Base-by-base conservation (phyloP, 2,113 vertebrate species). In the Meleagris gallopavo region DNA sequence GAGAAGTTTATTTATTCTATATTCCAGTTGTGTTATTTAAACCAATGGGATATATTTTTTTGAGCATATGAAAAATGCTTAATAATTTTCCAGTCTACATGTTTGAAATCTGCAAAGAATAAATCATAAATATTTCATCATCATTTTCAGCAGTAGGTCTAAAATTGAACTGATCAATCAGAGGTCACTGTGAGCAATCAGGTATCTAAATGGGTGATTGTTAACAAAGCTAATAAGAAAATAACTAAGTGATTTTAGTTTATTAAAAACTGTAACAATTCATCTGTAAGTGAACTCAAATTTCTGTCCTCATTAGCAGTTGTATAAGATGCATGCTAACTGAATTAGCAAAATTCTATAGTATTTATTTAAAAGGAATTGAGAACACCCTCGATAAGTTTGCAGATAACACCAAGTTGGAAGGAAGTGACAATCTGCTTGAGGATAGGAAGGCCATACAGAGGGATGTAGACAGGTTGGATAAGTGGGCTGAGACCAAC, bases 1-100 rank as follows among this genome's bases (percentile, higher is more conserved):
- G 27, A 61, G 24, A 81, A 71, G 6, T 74, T 30, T 61, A 81
- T 2, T 14, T 77, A 24, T 16, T 34, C 38, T n/a, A 14, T 69
- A 60, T 34, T 80, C 21, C 48, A 46, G 3, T 10, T 54, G 32
- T 41, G 11, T 43, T 91, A 36, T 54, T 91, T n/a, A 58, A 87
- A 67, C 18, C 18, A 70, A 46, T 0, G 0, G 10, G 40, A 36
- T 24, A 69, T 24, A 61, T 24, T 52, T 0, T 0, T 34, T 84
- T 61, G 34, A 83, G 20, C 25, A 61, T 13, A 8, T 64, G 46
- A 69, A 8, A 32, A 83, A 61, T 8, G 30, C 16, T 3, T 34
- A 78, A 67, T 29, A 3, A 14, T 82, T 69, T 89, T 72, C 38
- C 15, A 45, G 10, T 74, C 8, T 54, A 4, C 29, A 6, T 85